Conservation (phyloP, 2,888 invertebrate genomes). For the Nomada fucata region DNA sequence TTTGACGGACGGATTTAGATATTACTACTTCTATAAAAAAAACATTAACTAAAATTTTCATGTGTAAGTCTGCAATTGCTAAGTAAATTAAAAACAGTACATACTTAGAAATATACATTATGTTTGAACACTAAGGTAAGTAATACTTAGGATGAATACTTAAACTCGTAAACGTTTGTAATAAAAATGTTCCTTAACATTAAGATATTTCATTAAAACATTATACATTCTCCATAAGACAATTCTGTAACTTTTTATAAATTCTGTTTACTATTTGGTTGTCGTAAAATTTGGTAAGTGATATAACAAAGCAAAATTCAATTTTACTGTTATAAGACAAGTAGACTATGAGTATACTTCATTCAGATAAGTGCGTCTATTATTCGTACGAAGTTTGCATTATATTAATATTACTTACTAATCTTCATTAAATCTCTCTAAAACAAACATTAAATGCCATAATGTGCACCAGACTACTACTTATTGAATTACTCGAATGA, state of each 20-base stretch:
- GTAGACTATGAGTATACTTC: not conserved
- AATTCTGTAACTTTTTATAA: not conserved
- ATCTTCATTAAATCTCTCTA: not conserved
- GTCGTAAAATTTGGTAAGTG: not conserved
- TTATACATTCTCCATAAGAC: slow-evolving; percentile 2
- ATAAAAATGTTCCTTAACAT: slow-evolving; percentile 1
- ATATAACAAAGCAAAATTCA: slow-evolving; percentile 1
- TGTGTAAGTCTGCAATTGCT: not conserved
- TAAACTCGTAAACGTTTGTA: not conserved
- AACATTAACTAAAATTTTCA: slow-evolving; percentile 26
- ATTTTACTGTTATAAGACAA: not conserved
- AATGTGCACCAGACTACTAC: not conserved
- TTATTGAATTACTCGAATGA: slow-evolving; percentile 1
- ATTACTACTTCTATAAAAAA: slow-evolving; percentile 57
- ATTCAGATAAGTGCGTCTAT: no score
- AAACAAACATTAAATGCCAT: not conserved
- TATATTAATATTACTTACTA: not conserved
- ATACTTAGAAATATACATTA: not conserved
- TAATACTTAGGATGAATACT: slow-evolving; percentile 15
- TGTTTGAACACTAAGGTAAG: slow-evolving; percentile 1
- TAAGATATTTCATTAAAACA: not conserved
- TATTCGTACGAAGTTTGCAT: not conserved
- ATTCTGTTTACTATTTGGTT: not conserved
- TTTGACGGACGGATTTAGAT: slow-evolving; percentile 76
- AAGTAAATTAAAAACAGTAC: slow-evolving; percentile 12